phyloP scores from a whole-genome alignment of 2,888 invertebrate genomes.

The Helobdella robusta region DNA sequence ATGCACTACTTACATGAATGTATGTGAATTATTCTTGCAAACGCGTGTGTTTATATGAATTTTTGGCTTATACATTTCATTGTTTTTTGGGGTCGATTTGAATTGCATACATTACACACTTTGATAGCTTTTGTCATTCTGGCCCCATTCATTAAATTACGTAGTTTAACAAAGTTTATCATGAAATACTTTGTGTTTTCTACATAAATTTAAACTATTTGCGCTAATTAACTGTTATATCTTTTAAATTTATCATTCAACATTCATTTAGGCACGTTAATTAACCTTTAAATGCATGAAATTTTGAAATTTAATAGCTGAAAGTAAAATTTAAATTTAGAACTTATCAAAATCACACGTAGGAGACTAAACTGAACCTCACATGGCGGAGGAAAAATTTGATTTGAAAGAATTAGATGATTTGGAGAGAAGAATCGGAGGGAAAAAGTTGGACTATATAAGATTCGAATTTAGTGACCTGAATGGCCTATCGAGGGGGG shows the following conservation, averaged over 20 bases:
- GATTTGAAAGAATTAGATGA: conserved; percentile 11
- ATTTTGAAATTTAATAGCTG: background rate
- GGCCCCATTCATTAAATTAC: too few species aligned
- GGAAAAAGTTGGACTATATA: conserved; percentile 27
- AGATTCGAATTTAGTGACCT: conserved; percentile 27
- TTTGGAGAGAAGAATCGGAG: background rate
- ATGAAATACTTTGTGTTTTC: too few species aligned
- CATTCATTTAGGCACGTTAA: too few species aligned
- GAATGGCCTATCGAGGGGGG: conserved; percentile 25
- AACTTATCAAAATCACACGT: background rate
- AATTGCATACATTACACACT: too few species aligned
- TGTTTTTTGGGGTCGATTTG: too few species aligned
- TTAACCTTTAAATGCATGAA: background rate
- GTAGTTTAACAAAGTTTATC: too few species aligned
- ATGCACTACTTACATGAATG: too few species aligned
- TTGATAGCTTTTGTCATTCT: too few species aligned
- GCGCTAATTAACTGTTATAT: background rate
- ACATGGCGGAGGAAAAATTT: background rate
- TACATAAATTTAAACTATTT: too few species aligned
- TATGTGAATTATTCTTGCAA: too few species aligned
- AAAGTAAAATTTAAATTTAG: background rate
- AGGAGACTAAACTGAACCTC: background rate
- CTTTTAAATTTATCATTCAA: background rate
- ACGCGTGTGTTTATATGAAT: too few species aligned
- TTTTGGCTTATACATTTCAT: too few species aligned